Conservation (phyloP, 2,113 vertebrate genomes). For the Amphiprion percula region DNA sequence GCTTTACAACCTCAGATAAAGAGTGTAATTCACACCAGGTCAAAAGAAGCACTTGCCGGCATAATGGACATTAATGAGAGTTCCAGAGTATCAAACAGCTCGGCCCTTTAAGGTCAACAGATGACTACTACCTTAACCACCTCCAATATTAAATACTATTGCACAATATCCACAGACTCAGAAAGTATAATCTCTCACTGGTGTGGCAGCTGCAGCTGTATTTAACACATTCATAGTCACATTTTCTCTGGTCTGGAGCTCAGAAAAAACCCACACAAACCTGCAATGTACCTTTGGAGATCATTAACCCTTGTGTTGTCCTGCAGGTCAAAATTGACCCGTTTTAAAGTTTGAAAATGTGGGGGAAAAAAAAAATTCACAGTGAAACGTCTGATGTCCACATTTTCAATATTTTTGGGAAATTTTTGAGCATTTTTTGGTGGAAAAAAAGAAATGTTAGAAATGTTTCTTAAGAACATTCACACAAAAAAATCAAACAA, state of each 20-base stretch:
- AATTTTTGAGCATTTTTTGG: no score
- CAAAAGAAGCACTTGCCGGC: conserved; percentile 22
- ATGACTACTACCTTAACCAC: conserved; percentile 48
- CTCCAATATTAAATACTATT: conserved; percentile 46
- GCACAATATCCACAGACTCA: conserved; percentile 17
- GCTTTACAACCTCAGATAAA: conserved; percentile 38
- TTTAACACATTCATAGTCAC: conserved; percentile 5
- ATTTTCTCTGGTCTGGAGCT: not conserved
- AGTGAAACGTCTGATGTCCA: no score
- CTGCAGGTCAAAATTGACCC: no score
- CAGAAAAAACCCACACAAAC: not conserved
- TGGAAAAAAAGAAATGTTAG: no score
- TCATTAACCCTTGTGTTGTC: no score
- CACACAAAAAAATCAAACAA: no score
- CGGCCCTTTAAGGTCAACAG: conserved; percentile 26
- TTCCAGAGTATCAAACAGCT: conserved; percentile 14
- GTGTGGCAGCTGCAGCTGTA: conserved; percentile 15
- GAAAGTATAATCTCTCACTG: conserved; percentile 3
- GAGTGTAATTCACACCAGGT: conserved; percentile 46
- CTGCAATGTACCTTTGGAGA: conserved; percentile 4
- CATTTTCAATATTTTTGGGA: no score
- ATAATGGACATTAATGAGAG: conserved; percentile 42
- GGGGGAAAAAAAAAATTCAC: no score
- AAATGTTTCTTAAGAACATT: no score
- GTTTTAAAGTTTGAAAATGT: no score